Conservation (phyloP, 1,140 invertebrate genomes). For the Eupeodes corollae region DNA sequence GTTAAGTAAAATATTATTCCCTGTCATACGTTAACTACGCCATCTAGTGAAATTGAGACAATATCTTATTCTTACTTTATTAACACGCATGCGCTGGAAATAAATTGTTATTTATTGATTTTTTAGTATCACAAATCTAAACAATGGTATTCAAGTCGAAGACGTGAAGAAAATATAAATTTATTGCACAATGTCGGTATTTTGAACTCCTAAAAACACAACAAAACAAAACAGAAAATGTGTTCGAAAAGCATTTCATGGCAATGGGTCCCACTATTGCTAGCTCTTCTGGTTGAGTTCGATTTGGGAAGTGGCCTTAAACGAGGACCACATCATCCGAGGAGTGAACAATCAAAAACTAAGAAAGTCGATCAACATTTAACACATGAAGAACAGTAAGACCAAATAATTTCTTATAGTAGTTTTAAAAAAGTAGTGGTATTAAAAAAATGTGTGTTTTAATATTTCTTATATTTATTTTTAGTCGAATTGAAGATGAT, state of each 20-base stretch:
- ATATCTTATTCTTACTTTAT: no score
- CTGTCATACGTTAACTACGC: no score
- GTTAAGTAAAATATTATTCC: no score
- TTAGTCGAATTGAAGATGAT: slow-evolving; percentile 32
- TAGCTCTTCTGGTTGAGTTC: background rate
- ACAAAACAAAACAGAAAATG: background rate
- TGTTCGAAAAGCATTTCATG: background rate
- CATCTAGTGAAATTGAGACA: no score
- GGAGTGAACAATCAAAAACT: slow-evolving; percentile 37
- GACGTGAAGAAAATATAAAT: background rate
- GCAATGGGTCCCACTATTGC: background rate
- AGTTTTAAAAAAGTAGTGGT: no score
- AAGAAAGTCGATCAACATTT: slow-evolving; percentile 50
- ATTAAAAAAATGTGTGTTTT: no score
- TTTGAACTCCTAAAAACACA: background rate
- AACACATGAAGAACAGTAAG: slow-evolving; percentile 54
- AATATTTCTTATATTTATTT: background rate
- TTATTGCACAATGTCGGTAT: background rate
- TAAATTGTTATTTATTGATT: no score
- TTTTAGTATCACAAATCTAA: no score
- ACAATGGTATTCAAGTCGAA: background rate
- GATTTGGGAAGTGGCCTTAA: slow-evolving; percentile 9
- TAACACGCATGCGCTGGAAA: no score
- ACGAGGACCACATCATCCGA: slow-evolving; percentile 58
- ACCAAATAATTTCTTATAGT: slow-evolving; percentile 17